Conservation (phyloP, 2,113 vertebrate species). For the Maccullochella peelii region DNA sequence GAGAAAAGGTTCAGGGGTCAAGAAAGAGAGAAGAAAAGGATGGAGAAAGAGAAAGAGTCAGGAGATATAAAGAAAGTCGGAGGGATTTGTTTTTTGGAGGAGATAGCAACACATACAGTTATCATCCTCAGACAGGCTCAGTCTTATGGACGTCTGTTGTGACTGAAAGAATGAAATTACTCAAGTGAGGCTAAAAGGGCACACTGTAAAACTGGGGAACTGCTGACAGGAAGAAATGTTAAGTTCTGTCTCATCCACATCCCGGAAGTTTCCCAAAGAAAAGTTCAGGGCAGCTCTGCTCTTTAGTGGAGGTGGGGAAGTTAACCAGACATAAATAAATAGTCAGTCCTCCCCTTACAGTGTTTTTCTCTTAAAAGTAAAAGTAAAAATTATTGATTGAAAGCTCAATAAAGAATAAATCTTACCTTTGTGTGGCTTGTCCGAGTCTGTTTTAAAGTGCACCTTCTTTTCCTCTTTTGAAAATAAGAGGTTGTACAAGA, state of each 20-base stretch:
- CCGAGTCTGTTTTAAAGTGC: no score
- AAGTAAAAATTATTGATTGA: no score
- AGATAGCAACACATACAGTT: not conserved
- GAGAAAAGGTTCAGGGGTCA: not conserved
- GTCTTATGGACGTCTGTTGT: slow-evolving; percentile 19
- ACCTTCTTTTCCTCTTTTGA: no score
- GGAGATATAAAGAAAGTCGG: not conserved
- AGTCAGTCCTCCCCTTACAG: no score
- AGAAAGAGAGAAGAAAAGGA: not conserved
- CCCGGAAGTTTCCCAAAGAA: no score
- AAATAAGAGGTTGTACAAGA: no score
- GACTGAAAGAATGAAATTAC: slow-evolving; percentile 43
- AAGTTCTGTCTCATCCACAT: not conserved
- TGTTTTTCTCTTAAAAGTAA: no score
- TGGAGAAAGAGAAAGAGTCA: not conserved
- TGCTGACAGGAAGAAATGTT: slow-evolving; percentile 8
- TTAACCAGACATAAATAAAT: no score
- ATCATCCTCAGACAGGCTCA: slow-evolving; percentile 20
- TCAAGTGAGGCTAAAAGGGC: not conserved
- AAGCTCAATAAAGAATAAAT: no score
- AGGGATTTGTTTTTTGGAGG: not conserved
- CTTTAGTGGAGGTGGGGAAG: no score
- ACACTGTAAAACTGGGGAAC: slow-evolving; percentile 9
- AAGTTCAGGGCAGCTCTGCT: no score
- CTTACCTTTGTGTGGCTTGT: no score